A percentile compares a stretch with the other conserved stretches of the same genome.
phyloP scores from a whole-genome alignment of 2,888 invertebrate species.

The Anorthoa munda region DNA sequence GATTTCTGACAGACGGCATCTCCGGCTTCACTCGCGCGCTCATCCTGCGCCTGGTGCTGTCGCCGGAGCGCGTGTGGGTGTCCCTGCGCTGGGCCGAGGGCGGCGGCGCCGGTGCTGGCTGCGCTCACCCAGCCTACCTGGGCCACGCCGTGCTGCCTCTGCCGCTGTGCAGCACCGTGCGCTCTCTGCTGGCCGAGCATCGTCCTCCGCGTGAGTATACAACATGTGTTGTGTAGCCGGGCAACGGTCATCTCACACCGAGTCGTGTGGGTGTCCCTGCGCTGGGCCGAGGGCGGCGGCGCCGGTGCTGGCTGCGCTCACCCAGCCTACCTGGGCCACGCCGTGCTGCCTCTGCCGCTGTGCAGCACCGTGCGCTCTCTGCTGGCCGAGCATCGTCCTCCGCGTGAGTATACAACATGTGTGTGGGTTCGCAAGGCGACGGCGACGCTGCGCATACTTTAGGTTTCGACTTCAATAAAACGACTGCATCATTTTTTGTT shows the following conservation, averaged over 20 bases:
- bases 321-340: conserved; percentile 91
- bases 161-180: conserved; percentile 94
- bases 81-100: conserved; percentile 91
- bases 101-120: conserved; percentile 90
- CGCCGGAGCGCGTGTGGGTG: conserved; percentile 96
- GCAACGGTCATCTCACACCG: no score
- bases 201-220: conserved; percentile 78
- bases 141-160: conserved; percentile 94
- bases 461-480: no score
- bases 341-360: conserved; percentile 94
- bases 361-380: conserved; percentile 94
- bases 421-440: no score
- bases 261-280: conserved; percentile 94
- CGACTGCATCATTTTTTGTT: no score
- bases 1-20: conserved; percentile 88
- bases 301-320: conserved; percentile 91
- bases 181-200: conserved; percentile 93
- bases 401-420: conserved; percentile 70
- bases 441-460: no score
- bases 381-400: conserved; percentile 91
- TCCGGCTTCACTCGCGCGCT: conserved; percentile 97
- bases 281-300: conserved; percentile 86
- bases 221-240: no score
- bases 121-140: conserved; percentile 90
- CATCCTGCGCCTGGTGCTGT: conserved; percentile 96